A percentile compares a stretch with the other conserved stretches of the same genome.
These are phyloP conservation scores for Smithornis capensis DNA, from an alignment of 2,113 vertebrate species.

Conservation along the genomic window DNA sequence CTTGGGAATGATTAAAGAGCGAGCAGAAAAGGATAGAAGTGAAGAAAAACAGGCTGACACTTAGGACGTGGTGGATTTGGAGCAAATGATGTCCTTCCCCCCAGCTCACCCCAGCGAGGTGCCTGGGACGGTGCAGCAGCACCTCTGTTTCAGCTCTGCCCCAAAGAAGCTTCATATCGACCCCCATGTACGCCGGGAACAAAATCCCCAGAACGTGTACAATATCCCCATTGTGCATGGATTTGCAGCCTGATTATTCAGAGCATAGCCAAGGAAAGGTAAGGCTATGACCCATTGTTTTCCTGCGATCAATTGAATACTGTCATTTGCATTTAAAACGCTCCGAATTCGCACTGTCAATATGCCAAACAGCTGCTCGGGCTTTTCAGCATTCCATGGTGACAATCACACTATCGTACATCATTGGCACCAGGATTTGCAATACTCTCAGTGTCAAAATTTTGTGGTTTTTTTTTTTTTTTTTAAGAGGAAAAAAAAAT, in stretches of 20 bases:
- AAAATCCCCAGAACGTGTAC: constrained; percentile 38
- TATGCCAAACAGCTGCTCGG: constrained; percentile 81
- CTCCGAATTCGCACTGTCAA: constrained; percentile 73
- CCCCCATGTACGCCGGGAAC: background rate
- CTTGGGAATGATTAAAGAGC: constrained; percentile 60
- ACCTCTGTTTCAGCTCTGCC: background rate
- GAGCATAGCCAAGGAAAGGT: constrained; percentile 52
- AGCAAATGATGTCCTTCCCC: constrained; percentile 10
- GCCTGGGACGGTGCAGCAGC: background rate
- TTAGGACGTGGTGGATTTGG: background rate
- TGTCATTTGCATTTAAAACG: constrained; percentile 76
- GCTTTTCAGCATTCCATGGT: constrained; percentile 79
- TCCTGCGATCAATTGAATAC: constrained; percentile 71
- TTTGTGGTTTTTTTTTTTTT: constrained; percentile 30
- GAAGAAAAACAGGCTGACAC: constrained; percentile 42
- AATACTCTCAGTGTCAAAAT: constrained; percentile 78
- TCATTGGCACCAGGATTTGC: constrained; percentile 77
- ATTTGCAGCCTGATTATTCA: constrained; percentile 59
- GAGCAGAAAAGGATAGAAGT: constrained; percentile 18
- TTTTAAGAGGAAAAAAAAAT: background rate
- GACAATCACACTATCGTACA: constrained; percentile 76
- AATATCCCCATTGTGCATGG: constrained; percentile 55
- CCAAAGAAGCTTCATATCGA: background rate
- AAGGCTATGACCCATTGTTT: constrained; percentile 56
- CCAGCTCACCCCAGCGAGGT: background rate